Evolutionary conservation across 2,888 invertebrate genomes (phyloP), one percentile per base, ranked within the genome.

Genomic region (Drosophila phalerata): DNA sequence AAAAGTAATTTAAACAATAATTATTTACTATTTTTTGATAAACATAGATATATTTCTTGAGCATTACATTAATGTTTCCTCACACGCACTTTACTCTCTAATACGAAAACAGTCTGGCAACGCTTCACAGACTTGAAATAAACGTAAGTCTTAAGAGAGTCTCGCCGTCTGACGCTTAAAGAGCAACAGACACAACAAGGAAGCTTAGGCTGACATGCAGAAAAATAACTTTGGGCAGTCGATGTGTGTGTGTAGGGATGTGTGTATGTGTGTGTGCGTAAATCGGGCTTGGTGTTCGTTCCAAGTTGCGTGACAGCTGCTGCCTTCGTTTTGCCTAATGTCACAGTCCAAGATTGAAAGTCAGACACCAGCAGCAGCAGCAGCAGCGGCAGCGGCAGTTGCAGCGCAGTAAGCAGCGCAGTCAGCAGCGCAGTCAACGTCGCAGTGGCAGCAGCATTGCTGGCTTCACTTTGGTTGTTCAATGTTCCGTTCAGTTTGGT

Each of bases 401-500:
- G 49, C 49, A 49, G 49, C 49, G 49, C 49, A 32, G 32, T 32
- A 6, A 22, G 62, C 34, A 17, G 43, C 65, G 37, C 48, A 34
- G 49, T 65, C 68, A 22, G 71, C 58, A 34, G 57, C 68, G 73
- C 60, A 68, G 57, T 64, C 61, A 52, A 8, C 30, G 6, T 6
- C 30, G 9, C 30, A 10, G 30, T 10, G 8, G 61, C 52, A 30
- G 9, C 28, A 28, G 8, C 6, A 55, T 49, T 40, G 67, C 55
- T 63, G 34, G 32, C 68, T 67, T 72, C 87, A 68, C 56, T 22
- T 73, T 69, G 52, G 53, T 53, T 57, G 55, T 48, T 58, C 48
- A 61, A 42, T 53, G 42, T 69, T 60, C 65, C 66, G 66, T 70
- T 85, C 88, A 89, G 84, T 84, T 87, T 73, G 89, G 68, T 87